Conservation (phyloP, 2,888 invertebrate species). For the Macrosiphum euphorbiae region DNA sequence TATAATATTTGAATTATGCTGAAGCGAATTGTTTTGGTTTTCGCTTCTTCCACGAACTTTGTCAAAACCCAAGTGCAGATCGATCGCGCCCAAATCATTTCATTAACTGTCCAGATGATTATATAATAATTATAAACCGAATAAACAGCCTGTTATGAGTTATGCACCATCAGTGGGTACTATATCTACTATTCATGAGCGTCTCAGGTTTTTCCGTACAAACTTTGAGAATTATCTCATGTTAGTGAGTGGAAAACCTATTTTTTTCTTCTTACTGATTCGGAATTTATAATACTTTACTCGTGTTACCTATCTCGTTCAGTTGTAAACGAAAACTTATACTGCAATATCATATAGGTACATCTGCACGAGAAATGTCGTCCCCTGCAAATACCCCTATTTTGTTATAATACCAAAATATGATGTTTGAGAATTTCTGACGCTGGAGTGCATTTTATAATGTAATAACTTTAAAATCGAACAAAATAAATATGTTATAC, state of each 20-base stretch:
- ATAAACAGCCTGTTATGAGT: background rate
- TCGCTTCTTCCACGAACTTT: background rate
- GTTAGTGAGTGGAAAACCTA: background rate
- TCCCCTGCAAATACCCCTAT: background rate
- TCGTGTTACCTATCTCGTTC: background rate
- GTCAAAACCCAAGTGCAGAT: background rate
- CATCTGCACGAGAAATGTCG: background rate
- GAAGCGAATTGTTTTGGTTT: background rate
- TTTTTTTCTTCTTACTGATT: background rate
- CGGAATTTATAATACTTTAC: background rate
- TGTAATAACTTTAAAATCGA: background rate
- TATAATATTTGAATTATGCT: background rate
- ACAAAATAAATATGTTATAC: background rate
- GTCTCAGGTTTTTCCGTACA: background rate
- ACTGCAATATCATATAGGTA: background rate
- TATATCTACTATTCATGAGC: background rate
- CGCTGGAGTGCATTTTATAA: background rate
- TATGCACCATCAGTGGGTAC: background rate
- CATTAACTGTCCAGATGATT: background rate
- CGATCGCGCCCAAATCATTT: background rate
- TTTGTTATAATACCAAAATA: background rate
- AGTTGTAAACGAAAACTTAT: background rate
- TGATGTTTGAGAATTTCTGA: background rate
- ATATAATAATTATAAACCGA: background rate
- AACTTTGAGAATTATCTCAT: background rate